Evolutionary conservation across 2,113 vertebrate species (phyloP).

Genomic region (Petrocephalus zakoni): DNA sequence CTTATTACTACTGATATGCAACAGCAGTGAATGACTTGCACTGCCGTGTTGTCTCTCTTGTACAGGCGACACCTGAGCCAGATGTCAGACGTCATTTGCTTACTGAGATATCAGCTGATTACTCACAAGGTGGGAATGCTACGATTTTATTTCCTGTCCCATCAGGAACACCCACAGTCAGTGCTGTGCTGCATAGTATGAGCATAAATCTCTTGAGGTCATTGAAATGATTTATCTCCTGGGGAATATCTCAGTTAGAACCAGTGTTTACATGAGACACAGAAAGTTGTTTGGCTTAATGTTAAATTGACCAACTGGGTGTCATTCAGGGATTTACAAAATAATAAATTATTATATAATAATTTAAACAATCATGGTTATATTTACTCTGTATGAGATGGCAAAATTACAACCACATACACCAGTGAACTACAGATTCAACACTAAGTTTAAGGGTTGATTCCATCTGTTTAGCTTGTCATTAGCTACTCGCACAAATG

Average conservation of each 20-base stretch:
- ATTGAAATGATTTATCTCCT: not conserved
- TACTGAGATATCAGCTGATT: constrained; percentile 44
- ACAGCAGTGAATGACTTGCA: not conserved
- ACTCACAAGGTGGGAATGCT: constrained; percentile 60
- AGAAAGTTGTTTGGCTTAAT: not conserved
- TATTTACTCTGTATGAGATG: not conserved
- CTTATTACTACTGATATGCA: not conserved
- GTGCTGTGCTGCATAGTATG: not conserved
- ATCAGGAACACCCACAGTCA: not conserved
- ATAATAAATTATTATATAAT: not conserved
- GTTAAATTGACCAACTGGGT: not conserved
- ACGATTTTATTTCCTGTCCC: constrained; percentile 13
- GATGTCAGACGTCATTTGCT: constrained; percentile 41
- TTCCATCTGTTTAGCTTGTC: not conserved
- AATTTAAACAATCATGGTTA: not conserved
- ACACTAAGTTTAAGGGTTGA: not conserved
- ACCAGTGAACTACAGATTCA: not conserved
- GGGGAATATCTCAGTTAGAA: not conserved
- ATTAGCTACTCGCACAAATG: not conserved
- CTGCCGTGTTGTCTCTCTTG: not conserved
- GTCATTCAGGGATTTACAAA: not conserved
- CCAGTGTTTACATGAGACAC: not conserved
- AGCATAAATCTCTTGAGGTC: not conserved
- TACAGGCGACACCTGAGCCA: constrained; percentile 35
- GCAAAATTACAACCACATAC: not conserved